These are phyloP conservation scores for Ichneumon xanthorius DNA, from an alignment of 2,888 invertebrate genomes.

Conservation along the genomic window DNA sequence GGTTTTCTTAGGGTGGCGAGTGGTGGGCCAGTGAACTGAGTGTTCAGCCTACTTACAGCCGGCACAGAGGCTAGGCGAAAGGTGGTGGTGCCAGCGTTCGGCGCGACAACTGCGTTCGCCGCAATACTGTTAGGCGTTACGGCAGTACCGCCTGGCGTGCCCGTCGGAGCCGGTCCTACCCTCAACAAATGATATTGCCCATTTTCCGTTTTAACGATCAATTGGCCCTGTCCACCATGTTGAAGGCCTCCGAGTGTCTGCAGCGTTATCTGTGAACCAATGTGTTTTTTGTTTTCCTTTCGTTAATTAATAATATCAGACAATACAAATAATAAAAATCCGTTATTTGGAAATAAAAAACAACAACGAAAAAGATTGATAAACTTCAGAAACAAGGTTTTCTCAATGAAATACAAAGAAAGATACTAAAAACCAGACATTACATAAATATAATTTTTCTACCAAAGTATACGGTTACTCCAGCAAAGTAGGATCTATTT, in stretches of 20 bases:
- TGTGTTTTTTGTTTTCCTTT: neutral
- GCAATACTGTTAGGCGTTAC: slow-evolving; percentile 84
- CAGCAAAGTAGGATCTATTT: no score
- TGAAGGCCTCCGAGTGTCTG: slow-evolving; percentile 94
- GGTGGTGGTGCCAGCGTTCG: slow-evolving; percentile 88
- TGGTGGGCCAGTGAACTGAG: slow-evolving; percentile 87
- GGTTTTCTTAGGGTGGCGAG: slow-evolving; percentile 87
- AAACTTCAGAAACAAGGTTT: neutral
- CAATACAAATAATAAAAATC: neutral
- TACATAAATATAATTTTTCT: neutral
- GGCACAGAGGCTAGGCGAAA: slow-evolving; percentile 95
- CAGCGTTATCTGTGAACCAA: slow-evolving; percentile 90
- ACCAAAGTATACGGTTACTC: neutral
- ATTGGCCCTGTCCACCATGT: slow-evolving; percentile 93
- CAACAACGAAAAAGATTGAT: neutral
- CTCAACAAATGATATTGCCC: slow-evolving; percentile 97
- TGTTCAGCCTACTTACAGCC: slow-evolving; percentile 91
- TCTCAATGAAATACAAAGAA: neutral
- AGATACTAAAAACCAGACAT: neutral
- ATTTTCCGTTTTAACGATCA: slow-evolving; percentile 98
- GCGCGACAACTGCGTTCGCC: slow-evolving; percentile 80
- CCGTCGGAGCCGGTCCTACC: slow-evolving; percentile 92
- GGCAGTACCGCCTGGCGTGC: slow-evolving; percentile 83
- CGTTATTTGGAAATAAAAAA: neutral
- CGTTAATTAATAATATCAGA: neutral